Conservation (phyloP, 2,797 vertebrate species). For the Sitta carolinensis region DNA sequence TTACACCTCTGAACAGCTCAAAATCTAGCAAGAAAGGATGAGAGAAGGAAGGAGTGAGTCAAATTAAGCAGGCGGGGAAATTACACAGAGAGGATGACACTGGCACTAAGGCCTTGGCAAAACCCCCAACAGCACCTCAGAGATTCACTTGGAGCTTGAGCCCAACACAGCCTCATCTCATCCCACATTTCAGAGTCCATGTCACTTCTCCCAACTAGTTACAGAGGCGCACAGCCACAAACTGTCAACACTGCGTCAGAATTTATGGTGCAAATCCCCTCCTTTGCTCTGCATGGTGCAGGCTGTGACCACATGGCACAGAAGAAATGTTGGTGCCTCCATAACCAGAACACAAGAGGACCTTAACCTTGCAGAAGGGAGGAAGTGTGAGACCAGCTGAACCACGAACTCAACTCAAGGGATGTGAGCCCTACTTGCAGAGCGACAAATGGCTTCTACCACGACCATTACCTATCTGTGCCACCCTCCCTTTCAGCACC, state of each 20-base stretch:
- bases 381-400: neutral
- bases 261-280: neutral
- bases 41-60: neutral
- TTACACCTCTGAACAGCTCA: neutral
- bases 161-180: neutral
- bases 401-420: neutral
- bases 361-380: neutral
- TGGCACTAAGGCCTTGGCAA: neutral
- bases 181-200: neutral
- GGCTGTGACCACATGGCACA: neutral
- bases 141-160: neutral
- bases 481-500: neutral
- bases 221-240: neutral
- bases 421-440: neutral
- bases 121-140: neutral
- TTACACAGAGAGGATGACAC: neutral
- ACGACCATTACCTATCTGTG: neutral
- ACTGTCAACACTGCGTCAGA: neutral
- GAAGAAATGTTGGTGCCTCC: neutral
- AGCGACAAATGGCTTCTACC: neutral
- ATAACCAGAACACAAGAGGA: neutral
- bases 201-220: neutral
- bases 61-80: neutral
- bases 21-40: neutral
- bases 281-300: neutral